Conservation (phyloP, 2,113 vertebrate species). For the Mastomys natalensis region DNA sequence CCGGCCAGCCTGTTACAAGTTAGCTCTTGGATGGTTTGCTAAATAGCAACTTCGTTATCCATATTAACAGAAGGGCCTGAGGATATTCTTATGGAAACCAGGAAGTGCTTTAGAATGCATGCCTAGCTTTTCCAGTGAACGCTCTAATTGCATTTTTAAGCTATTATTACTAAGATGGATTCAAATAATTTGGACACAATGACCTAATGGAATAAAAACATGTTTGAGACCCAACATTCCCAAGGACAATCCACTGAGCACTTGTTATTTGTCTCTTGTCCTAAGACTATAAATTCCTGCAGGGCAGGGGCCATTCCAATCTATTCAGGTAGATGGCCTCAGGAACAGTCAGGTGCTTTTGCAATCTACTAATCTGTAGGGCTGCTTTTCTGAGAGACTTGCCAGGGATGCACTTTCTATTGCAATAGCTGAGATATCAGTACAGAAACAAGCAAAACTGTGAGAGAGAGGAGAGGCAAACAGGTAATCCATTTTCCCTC, state of each 20-base stretch:
- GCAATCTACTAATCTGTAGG: neutral
- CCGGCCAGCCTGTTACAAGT: neutral
- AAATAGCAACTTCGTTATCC: neutral
- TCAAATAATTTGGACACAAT: neutral
- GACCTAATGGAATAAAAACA: neutral
- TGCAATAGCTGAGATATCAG: neutral
- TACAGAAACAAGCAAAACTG: neutral
- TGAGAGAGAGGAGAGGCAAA: neutral
- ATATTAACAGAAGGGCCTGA: neutral
- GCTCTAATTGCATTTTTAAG: neutral
- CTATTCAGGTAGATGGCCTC: neutral
- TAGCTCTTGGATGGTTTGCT: neutral
- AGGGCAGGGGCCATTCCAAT: neutral
- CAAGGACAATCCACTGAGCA: neutral
- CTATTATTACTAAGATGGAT: neutral
- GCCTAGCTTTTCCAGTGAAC: conserved; percentile 3
- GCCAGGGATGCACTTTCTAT: conserved; percentile 36
- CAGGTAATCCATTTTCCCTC: neutral
- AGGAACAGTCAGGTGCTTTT: neutral
- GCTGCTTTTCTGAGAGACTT: conserved; percentile 2
- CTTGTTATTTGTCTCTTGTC: neutral
- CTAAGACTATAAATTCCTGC: neutral
- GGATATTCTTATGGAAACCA: neutral
- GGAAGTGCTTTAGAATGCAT: neutral
- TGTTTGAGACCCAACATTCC: neutral